Conservation (phyloP, 2,113 vertebrate genomes). For the Anseranas semipalmata region DNA sequence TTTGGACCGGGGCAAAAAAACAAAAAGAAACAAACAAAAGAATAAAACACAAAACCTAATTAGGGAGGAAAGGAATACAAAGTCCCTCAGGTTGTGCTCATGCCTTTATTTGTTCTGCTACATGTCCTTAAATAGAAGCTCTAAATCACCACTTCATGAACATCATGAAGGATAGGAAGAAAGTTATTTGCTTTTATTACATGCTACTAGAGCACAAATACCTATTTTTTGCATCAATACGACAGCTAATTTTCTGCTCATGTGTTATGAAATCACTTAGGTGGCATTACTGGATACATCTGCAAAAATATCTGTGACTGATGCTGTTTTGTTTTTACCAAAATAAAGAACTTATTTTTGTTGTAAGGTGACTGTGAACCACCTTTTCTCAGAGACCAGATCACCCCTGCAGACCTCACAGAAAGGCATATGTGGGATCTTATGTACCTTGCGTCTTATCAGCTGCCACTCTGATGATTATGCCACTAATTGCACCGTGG, state of each 20-base stretch:
- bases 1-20: slow-evolving; percentile 20
- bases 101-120: not conserved
- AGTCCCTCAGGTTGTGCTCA: slow-evolving; percentile 39
- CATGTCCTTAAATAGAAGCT: not conserved
- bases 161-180: not conserved
- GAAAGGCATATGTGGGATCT: not conserved
- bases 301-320: not conserved
- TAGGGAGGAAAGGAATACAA: slow-evolving; percentile 29
- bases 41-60: slow-evolving; percentile 31
- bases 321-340: not conserved
- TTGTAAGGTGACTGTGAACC: not conserved
- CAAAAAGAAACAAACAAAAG: not conserved
- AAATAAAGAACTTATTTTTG: not conserved
- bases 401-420: not conserved
- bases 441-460: not conserved
- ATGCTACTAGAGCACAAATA: not conserved
- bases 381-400: not conserved
- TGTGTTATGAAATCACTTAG: not conserved
- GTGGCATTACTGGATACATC: not conserved
- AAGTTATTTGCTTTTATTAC: not conserved
- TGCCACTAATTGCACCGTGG: not conserved
- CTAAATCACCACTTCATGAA: slow-evolving; percentile 17
- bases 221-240: not conserved
- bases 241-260: not conserved
- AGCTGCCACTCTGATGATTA: not conserved